Base-by-base conservation (phyloP, 37 sponge, comb jelly and placozoan genomes). In the Geodia barretti region DNA sequence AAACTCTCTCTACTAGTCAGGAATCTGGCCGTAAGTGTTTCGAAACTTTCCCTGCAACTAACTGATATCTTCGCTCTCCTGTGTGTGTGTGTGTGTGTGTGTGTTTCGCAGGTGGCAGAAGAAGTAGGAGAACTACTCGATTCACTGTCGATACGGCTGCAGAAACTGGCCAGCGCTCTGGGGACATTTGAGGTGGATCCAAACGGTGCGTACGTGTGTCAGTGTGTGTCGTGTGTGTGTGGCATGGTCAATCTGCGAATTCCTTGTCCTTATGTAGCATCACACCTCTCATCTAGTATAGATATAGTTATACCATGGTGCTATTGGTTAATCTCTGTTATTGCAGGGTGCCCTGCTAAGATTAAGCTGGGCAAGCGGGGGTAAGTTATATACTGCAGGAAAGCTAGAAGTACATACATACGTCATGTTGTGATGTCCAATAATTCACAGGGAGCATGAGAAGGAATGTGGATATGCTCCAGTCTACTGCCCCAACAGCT, bases 101-200 rank as follows among this genome's bases (percentile, higher is more conserved):
- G 35, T 21, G 23, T 4, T 72, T 25, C 2, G 26, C 62, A 95
- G 95, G 90, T 95, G 2, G 86, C 89, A 35, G 95, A 95, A 54
- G 92, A 95, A 77, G 86, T 95, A 30, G 92, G 93, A 26, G 92
- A 95, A 39, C 80, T 95, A 21, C 29, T 73, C n/a, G 54, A 76
- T 91, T 29, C 84, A 91, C 75, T 95, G 95, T 62, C 74, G 77
- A 38, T 95, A 95, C 82, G 95, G 95, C 28, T 91, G 92, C 74
- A 87, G 68, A 35, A 75, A 67, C 33, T 78, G 80, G 39, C 39
- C 62, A 65, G 69, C 47, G 30, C 3, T 30, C 43, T 14, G 14
- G 54, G 14, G 54, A 47, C 54, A 47, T 80, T 70, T 77, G 89
- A 84, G 63, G 79, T 81, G 2, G 78, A 81, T 62, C 58, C 84